phyloP scores from a whole-genome alignment of 1,140 invertebrate species.

The Andricus grossulariae region DNA sequence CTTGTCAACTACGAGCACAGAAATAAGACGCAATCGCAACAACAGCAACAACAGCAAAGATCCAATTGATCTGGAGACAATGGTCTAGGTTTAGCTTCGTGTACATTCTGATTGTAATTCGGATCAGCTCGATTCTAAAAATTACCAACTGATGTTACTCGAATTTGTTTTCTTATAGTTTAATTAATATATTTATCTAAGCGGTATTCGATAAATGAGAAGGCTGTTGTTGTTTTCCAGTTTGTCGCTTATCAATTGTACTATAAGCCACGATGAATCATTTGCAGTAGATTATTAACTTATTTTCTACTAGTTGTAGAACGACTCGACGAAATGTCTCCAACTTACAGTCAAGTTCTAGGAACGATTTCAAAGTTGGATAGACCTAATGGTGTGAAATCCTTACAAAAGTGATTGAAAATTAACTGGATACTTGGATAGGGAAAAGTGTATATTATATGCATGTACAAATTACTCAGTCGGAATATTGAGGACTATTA shows the following conservation, averaged over 20 bases:
- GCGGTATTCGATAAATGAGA: conserved; percentile 60
- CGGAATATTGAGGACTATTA: not conserved
- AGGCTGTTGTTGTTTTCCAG: conserved; percentile 60
- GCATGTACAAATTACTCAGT: conserved; percentile 1
- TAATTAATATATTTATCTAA: conserved; percentile 64
- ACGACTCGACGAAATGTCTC: not conserved
- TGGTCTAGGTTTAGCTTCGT: conserved; percentile 45
- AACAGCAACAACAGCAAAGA: conserved; percentile 65
- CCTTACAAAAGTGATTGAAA: not conserved
- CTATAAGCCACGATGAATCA: conserved; percentile 10
- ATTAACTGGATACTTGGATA: not conserved
- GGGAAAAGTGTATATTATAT: conserved; percentile 1
- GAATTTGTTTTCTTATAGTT: conserved; percentile 60
- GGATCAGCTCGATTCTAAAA: conserved; percentile 40
- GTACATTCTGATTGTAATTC: conserved; percentile 56
- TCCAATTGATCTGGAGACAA: conserved; percentile 63
- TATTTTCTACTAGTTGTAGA: conserved; percentile 5
- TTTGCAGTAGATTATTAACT: conserved; percentile 20
- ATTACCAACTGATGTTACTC: conserved; percentile 56
- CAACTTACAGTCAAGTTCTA: not conserved
- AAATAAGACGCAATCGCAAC: conserved; percentile 77
- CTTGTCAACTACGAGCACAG: conserved; percentile 96
- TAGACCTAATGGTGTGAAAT: not conserved
- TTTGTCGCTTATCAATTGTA: conserved; percentile 32
- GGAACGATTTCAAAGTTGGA: not conserved